A percentile compares a stretch with the other conserved stretches of the same genome.
These are phyloP conservation scores for Eufriesea mexicana DNA, from an alignment of 1,140 invertebrate genomes.

Conservation along the genomic window DNA sequence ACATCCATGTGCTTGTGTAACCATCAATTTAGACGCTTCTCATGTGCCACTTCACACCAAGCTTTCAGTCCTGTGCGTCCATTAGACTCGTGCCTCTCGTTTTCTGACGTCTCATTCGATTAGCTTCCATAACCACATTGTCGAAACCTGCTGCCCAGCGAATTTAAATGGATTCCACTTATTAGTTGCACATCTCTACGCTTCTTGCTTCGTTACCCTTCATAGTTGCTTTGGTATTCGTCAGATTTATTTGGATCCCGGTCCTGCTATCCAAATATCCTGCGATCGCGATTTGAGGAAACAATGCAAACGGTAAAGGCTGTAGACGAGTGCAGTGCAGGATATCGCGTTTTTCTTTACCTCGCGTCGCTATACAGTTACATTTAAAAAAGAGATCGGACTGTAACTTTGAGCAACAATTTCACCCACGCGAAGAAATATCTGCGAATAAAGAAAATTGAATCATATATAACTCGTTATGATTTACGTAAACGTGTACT, in stretches of 20 bases:
- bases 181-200: background rate
- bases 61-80: conserved; percentile 61
- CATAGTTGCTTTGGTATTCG: background rate
- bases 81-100: conserved; percentile 43
- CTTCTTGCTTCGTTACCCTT: background rate
- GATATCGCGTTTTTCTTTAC: no score
- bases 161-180: background rate
- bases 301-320: no score
- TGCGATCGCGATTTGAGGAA: no score
- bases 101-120: conserved; percentile 56
- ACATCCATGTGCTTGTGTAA: conserved; percentile 18
- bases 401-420: no score
- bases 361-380: no score
- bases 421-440: no score
- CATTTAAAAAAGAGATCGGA: no score
- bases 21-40: conserved; percentile 61
- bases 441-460: no score
- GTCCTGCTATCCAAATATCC: no score
- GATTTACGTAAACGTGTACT: no score
- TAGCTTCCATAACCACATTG: background rate
- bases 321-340: no score
- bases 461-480: no score
- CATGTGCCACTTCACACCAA: conserved; percentile 38
- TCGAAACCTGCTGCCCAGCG: background rate
- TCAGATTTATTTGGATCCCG: background rate